Evolutionary conservation across 2,797 vertebrate genomes (phyloP).

Genomic region (Lycodopsis pacificus): DNA sequence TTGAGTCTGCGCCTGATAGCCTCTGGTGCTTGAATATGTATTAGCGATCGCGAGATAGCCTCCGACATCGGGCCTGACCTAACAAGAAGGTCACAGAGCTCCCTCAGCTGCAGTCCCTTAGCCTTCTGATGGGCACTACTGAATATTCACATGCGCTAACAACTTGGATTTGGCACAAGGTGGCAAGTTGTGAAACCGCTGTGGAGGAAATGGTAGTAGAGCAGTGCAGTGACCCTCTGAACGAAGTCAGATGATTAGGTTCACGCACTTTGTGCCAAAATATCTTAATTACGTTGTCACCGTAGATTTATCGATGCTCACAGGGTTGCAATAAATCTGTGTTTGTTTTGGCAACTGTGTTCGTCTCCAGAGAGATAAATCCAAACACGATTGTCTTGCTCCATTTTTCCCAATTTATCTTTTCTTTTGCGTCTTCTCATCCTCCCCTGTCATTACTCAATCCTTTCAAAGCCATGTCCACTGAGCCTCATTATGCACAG

Average conservation of each 20-base stretch:
- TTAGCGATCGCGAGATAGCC: slow-evolving; percentile 67
- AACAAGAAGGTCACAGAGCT: slow-evolving; percentile 73
- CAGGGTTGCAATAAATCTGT: slow-evolving; percentile 29
- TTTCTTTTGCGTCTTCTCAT: slow-evolving; percentile 11
- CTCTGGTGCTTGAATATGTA: slow-evolving; percentile 66
- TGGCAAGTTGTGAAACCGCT: slow-evolving; percentile 52
- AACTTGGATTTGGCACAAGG: slow-evolving; percentile 45
- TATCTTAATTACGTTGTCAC: slow-evolving; percentile 44
- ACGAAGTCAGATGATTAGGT: slow-evolving; percentile 31
- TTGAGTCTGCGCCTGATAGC: slow-evolving; percentile 29
- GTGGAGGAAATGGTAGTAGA: slow-evolving; percentile 41
- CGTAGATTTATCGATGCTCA: slow-evolving; percentile 33
- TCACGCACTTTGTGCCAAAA: slow-evolving; percentile 29
- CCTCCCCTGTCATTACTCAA: slow-evolving; percentile 19
- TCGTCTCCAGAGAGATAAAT: slow-evolving; percentile 30
- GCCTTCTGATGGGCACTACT: slow-evolving; percentile 38
- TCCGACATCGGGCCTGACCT: slow-evolving; percentile 60
- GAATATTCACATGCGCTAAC: slow-evolving; percentile 63
- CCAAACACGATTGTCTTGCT: slow-evolving; percentile 18
- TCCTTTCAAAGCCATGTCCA: not conserved
- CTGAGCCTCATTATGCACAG: not conserved
- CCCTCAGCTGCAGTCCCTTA: slow-evolving; percentile 39
- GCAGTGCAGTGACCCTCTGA: slow-evolving; percentile 42
- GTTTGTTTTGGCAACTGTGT: slow-evolving; percentile 40
- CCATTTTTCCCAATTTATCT: slow-evolving; percentile 21